Evolutionary conservation across 2,113 vertebrate species (phyloP).

Genomic region (Vidua chalybeata): DNA sequence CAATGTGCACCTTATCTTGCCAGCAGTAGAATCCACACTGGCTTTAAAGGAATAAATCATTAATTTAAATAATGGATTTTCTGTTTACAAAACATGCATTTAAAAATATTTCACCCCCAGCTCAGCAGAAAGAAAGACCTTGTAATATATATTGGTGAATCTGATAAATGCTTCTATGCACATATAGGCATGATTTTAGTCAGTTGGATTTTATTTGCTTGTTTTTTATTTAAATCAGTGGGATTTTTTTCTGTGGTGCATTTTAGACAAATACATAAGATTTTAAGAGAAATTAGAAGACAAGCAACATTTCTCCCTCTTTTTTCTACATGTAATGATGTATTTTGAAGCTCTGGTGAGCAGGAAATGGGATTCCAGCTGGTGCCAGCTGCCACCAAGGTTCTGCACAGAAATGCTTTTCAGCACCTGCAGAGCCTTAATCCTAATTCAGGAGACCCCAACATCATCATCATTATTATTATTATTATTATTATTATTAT

Average conservation of each 20-base stretch:
- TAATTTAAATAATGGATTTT: slow-evolving; percentile 69
- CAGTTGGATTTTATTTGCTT: background rate
- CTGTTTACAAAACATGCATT: slow-evolving; percentile 39
- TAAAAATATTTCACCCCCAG: slow-evolving; percentile 37
- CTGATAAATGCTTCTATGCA: background rate
- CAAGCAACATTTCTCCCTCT: slow-evolving; percentile 26
- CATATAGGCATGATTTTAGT: background rate
- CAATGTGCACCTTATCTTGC: slow-evolving; percentile 56
- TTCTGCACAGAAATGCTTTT: slow-evolving; percentile 18
- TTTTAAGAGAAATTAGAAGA: slow-evolving; percentile 33
- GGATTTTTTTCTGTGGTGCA: background rate
- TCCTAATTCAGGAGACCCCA: background rate
- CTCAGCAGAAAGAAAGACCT: background rate
- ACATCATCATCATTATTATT: background rate
- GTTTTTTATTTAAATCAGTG: slow-evolving; percentile 32
- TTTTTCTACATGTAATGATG: slow-evolving; percentile 42
- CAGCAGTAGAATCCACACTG: slow-evolving; percentile 56
- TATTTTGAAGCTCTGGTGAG: slow-evolving; percentile 64
- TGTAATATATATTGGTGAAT: background rate
- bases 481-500: background rate
- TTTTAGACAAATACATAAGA: slow-evolving; percentile 8
- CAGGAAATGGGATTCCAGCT: slow-evolving; percentile 68
- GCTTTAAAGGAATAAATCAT: slow-evolving; percentile 73
- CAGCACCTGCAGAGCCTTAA: slow-evolving; percentile 49
- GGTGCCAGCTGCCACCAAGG: slow-evolving; percentile 53